Conservation (phyloP, 2,797 vertebrate species). For the Poecilia wingei region DNA sequence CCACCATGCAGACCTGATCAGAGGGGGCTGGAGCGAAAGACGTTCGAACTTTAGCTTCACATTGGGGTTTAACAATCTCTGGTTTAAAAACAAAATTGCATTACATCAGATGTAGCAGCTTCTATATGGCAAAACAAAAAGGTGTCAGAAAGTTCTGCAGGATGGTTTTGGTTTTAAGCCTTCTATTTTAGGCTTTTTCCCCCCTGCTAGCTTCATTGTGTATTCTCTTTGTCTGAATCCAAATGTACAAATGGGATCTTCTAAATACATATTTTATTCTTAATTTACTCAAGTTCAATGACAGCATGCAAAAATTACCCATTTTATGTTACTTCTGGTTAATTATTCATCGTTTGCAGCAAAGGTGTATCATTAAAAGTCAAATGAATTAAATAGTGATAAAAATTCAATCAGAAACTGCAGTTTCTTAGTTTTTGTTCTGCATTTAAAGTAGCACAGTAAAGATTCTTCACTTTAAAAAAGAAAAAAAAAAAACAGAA, state of each 20-base stretch:
- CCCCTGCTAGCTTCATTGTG: background rate
- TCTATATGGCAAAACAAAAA: background rate
- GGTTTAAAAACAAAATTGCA: background rate
- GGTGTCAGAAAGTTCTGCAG: constrained; percentile 10
- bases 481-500: constrained; percentile 34
- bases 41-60: constrained; percentile 1
- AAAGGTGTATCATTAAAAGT: background rate
- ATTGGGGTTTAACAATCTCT: background rate
- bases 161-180: background rate
- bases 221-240: background rate
- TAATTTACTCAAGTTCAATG: background rate
- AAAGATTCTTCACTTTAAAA: constrained; percentile 27
- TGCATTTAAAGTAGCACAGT: constrained; percentile 35
- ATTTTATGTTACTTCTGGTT: background rate
- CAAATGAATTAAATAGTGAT: background rate
- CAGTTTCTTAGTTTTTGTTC: constrained; percentile 27
- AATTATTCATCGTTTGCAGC: background rate
- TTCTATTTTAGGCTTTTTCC: background rate
- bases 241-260: background rate
- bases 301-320: background rate
- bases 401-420: constrained; percentile 15
- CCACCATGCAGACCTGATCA: constrained; percentile 9
- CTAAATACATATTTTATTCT: background rate
- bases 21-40: constrained; percentile 1
- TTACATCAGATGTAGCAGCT: background rate